phyloP scores from a whole-genome alignment of 2,888 invertebrate species.

The Himalopsyche anomala region DNA sequence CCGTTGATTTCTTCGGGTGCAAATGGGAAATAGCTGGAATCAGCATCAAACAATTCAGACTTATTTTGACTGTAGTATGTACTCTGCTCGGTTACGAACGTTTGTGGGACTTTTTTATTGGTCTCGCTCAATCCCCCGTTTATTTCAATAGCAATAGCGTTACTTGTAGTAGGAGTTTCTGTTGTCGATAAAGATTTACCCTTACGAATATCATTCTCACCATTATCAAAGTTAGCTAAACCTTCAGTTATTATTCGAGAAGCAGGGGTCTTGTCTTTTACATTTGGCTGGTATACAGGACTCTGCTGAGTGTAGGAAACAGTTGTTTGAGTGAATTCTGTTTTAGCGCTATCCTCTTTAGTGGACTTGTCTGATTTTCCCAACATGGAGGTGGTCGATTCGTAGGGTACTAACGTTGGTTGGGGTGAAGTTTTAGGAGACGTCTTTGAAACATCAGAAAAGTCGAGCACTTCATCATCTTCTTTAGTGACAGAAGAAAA shows the following conservation, averaged over 20 bases:
- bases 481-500: constrained; percentile 79
- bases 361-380: constrained; percentile 67
- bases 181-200: constrained; percentile 70
- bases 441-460: constrained; percentile 81
- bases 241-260: constrained; percentile 65
- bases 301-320: constrained; percentile 56
- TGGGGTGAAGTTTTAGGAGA: constrained; percentile 69
- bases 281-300: constrained; percentile 47
- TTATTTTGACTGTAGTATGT: constrained; percentile 67
- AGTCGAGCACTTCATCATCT: constrained; percentile 86
- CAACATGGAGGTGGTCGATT: constrained; percentile 63
- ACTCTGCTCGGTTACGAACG: constrained; percentile 44
- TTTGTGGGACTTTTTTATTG: constrained; percentile 66
- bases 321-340: constrained; percentile 60
- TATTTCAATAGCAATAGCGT: constrained; percentile 73
- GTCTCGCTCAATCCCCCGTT: constrained; percentile 72
- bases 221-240: constrained; percentile 60
- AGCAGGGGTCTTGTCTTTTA: constrained; percentile 66
- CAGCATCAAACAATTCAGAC: constrained; percentile 66
- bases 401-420: constrained; percentile 67
- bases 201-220: constrained; percentile 56
- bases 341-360: constrained; percentile 66
- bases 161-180: constrained; percentile 69
- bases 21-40: constrained; percentile 64
- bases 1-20: constrained; percentile 70